Percentiles rank a stretch among this genome's conserved stretches.
These are phyloP conservation scores for Epinephelus moara DNA, from an alignment of 2,113 vertebrate genomes.

Conservation along the genomic window DNA sequence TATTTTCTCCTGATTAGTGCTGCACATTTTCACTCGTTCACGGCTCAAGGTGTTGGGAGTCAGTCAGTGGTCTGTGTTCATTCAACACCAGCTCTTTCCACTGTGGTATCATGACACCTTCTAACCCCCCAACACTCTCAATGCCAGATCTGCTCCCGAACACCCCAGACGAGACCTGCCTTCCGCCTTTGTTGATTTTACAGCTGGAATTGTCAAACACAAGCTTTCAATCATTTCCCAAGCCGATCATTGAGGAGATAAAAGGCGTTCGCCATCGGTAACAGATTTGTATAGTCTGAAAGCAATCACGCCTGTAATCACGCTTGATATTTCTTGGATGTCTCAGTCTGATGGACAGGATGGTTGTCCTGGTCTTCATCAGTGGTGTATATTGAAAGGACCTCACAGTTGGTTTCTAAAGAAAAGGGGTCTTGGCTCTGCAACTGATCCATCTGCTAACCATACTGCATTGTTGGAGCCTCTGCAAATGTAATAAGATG, in stretches of 20 bases:
- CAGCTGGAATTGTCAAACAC: constrained; percentile 41
- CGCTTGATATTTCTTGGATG: constrained; percentile 47
- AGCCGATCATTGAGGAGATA: constrained; percentile 21
- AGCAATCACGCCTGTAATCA: constrained; percentile 50
- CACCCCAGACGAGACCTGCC: constrained; percentile 12
- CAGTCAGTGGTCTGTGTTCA: constrained; percentile 72
- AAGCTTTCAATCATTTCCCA: constrained; percentile 36
- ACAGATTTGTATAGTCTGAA: constrained; percentile 37
- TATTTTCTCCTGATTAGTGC: constrained; percentile 78
- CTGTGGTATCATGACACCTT: constrained; percentile 64
- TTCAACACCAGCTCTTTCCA: constrained; percentile 69
- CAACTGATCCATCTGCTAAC: constrained; percentile 25
- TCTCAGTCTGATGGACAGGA: constrained; percentile 55
- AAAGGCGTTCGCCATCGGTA: constrained; percentile 17
- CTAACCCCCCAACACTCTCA: constrained; percentile 16
- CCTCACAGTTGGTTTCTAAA: constrained; percentile 36
- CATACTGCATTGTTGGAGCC: constrained; percentile 26
- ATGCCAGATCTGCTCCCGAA: constrained; percentile 17
- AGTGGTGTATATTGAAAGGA: constrained; percentile 46
- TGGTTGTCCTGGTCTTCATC: constrained; percentile 55
- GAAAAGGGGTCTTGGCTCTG: constrained; percentile 40
- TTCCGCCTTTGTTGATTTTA: constrained; percentile 50
- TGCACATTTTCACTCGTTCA: constrained; percentile 72
- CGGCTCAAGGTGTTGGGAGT: constrained; percentile 50
- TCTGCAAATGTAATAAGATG: constrained; percentile 52